Conservation (phyloP, 1,140 invertebrate species). For the Brachionus sp. region DNA sequence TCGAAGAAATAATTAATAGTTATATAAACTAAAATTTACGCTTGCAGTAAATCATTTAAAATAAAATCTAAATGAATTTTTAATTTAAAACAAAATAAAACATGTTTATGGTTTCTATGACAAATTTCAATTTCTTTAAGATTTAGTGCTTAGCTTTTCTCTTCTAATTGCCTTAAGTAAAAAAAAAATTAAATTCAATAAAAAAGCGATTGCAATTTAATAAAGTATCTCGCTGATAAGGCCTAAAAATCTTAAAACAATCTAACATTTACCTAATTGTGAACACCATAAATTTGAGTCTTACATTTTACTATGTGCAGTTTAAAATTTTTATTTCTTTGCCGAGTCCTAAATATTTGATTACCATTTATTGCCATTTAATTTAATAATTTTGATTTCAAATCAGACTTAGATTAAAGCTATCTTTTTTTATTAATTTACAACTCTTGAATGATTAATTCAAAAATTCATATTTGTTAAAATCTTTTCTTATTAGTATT, state of each 20-base stretch:
- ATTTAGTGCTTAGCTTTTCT: not conserved
- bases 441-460: no score
- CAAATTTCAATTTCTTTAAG: not conserved
- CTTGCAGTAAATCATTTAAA: not conserved
- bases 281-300: no score
- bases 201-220: not conserved
- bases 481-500: no score
- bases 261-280: no score
- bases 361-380: no score
- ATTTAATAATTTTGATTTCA: no score
- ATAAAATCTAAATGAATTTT: not conserved
- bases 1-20: not conserved
- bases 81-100: not conserved
- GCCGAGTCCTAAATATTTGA: no score
- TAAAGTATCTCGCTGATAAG: not conserved
- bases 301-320: no score
- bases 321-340: no score
- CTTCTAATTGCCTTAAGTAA: not conserved
- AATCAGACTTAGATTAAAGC: no score
- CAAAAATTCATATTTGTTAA: no score
- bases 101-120: constrained; percentile 11
- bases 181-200: not conserved
- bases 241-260: not conserved
- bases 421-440: no score
- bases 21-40: not conserved